These are phyloP conservation scores for Phenganax subtilis DNA, from an alignment of 92 coral and sea anemone species.

Conservation along the genomic window DNA sequence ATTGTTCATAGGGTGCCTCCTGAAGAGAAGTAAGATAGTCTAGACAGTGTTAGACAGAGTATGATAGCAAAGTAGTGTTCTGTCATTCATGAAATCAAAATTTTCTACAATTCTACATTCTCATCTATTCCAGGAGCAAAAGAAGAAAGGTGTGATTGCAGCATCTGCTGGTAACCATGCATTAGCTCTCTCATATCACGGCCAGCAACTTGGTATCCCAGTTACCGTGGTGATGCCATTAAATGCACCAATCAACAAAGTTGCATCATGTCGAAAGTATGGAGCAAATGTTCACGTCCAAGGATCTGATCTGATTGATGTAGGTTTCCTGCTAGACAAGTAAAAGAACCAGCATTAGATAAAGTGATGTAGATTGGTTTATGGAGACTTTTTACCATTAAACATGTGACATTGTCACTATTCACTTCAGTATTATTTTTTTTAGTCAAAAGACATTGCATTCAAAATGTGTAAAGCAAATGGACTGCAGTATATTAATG, in stretches of 20 bases:
- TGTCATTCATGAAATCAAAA: neutral
- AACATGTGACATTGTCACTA: neutral
- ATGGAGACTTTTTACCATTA: neutral
- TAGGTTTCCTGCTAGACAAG: slow-evolving; percentile 18
- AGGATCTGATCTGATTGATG: slow-evolving; percentile 81
- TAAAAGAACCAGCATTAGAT: neutral
- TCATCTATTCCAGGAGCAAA: slow-evolving; percentile 57
- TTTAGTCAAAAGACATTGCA: slow-evolving; percentile 69
- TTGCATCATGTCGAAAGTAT: slow-evolving; percentile 70
- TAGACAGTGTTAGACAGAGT: no score
- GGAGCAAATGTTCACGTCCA: slow-evolving; percentile 74
- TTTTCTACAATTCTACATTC: neutral
- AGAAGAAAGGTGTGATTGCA: slow-evolving; percentile 72
- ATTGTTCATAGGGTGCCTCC: neutral
- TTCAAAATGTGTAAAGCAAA: slow-evolving; percentile 54
- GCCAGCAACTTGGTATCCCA: slow-evolving; percentile 67
- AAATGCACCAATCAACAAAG: slow-evolving; percentile 85
- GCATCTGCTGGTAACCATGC: slow-evolving; percentile 96
- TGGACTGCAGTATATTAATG: slow-evolving; percentile 74
- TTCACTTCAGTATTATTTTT: neutral
- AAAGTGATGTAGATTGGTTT: neutral
- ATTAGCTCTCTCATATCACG: slow-evolving; percentile 79
- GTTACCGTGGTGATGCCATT: slow-evolving; percentile 90
- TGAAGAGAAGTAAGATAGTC: neutral
- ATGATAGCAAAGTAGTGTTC: neutral